Base-by-base conservation (phyloP, 2,113 vertebrate species). In the Callocephalon fimbriatum region DNA sequence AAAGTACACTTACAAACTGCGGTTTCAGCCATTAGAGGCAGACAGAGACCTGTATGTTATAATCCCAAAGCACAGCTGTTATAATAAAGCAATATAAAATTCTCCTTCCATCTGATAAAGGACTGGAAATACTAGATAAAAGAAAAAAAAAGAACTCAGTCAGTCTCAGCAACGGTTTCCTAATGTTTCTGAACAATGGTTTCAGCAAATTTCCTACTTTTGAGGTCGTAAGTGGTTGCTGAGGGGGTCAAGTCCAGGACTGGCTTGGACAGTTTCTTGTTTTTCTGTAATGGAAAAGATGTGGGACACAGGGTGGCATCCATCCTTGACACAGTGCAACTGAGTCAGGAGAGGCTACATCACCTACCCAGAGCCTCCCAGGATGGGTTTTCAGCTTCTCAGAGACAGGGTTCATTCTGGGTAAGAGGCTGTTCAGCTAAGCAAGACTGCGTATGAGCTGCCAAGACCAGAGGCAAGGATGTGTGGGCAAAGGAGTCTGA, bases 341-440 rank as follows among this genome's bases (percentile, higher is more conserved):
- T 45, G 32, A 58, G 44, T 3, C 1, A 1, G 26, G 20, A 5
- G 1, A 58, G n/a, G 53, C 20, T 42, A 15, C 0, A 0, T 37
- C 44, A 73, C 21, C n/a, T 31, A 12, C 54, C 10, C 18, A 44
- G 48, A 77, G 17, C 45, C 15, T 62, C 37, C 40, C 42, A 47
- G 35, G 12, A 45, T 0, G 0, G 32, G 18, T n/a, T 73, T 54
- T 45, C 17, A 76, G 29, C 51, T 65, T 38, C 25, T 8, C 31
- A 74, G 35, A 15, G n/a, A 27, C 4, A 15, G 13, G 40, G 7
- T 4, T 51, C 42, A 40, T 71, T 38, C 17, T 26, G 45, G 31
- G 11, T 0, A 0, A 66, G 16, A 2, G 12, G 29, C n/a, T 56
- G 13, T 51, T 51, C 38, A 58, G 53, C 38, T 51, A 56, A 35